phyloP scores from a whole-genome alignment of 2,888 invertebrate species.

The Unio pictorum region DNA sequence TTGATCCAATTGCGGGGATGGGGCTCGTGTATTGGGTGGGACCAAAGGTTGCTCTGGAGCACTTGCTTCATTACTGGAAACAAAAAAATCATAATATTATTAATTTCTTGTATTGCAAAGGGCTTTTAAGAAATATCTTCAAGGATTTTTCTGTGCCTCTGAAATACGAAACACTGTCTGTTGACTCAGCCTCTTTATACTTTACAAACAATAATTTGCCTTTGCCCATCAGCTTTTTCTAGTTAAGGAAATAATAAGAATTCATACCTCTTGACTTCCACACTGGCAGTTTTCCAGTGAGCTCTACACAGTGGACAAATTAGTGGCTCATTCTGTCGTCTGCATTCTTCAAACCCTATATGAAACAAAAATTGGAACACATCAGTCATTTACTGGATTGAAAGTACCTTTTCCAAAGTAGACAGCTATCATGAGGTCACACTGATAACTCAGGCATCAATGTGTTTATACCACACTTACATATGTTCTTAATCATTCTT shows the following conservation, averaged over 20 bases:
- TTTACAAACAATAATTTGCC: no score
- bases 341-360: conserved; percentile 71
- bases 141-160: no score
- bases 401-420: background rate
- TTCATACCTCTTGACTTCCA: conserved; percentile 54
- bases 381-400: background rate
- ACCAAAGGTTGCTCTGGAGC: conserved; percentile 40
- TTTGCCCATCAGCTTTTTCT: background rate
- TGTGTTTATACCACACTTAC: no score
- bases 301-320: conserved; percentile 72
- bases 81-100: no score
- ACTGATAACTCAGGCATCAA: no score
- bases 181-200: no score
- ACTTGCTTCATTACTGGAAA: conserved; percentile 21
- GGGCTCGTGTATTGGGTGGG: conserved; percentile 56
- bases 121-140: no score
- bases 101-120: no score
- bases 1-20: conserved; percentile 49
- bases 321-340: conserved; percentile 68
- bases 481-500: no score
- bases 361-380: conserved; percentile 4
- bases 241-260: background rate
- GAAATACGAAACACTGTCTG: no score
- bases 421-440: no score
- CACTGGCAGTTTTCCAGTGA: conserved; percentile 62